Evolutionary conservation across 2,113 vertebrate species (phyloP).

Genomic region (Thalassarche chlororhynchos): DNA sequence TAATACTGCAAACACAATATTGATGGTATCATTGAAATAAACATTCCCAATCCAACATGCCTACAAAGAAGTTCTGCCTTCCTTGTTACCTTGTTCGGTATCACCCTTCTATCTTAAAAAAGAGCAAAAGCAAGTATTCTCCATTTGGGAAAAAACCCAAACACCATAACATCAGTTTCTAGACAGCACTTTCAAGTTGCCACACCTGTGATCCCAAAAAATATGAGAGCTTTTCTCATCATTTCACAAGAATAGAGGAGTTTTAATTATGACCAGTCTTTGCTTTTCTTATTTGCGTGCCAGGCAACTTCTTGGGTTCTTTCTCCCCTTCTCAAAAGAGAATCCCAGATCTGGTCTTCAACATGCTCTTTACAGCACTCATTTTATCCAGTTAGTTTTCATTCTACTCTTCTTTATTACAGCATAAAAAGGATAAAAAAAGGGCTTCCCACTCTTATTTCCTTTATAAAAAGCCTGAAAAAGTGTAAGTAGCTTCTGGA

Average conservation of each 20-base stretch:
- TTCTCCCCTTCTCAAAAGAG: background rate
- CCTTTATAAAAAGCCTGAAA: background rate
- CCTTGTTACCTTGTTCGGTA: too few species aligned
- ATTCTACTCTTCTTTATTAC: background rate
- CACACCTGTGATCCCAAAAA: background rate
- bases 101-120: background rate
- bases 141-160: background rate
- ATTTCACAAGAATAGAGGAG: background rate
- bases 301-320: background rate
- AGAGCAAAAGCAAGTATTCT: background rate
- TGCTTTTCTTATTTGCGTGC: fast-evolving
- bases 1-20: background rate
- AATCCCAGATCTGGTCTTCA: background rate
- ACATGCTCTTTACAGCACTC: background rate
- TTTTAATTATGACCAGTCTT: background rate
- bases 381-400: background rate
- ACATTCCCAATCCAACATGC: background rate
- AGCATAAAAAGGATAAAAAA: background rate
- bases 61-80: background rate
- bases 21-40: background rate
- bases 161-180: background rate
- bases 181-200: background rate
- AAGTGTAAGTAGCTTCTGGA: background rate
- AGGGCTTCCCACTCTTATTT: background rate
- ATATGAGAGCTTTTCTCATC: background rate